Conservation (phyloP, 2,797 vertebrate species). For the Microctenopoma lineatum region DNA sequence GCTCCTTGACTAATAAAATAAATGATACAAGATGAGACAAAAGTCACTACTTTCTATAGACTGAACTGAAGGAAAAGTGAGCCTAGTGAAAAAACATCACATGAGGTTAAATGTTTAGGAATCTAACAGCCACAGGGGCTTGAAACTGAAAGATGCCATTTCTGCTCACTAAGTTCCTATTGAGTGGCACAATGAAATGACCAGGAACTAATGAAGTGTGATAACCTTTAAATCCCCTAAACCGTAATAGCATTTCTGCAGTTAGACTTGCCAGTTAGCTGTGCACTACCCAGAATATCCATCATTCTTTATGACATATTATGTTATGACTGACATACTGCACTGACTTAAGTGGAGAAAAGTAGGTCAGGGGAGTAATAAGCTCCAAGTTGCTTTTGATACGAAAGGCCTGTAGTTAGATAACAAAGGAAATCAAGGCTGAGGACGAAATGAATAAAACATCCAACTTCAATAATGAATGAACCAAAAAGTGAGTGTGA, state of each 20-base stretch:
- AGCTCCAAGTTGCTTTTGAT: conserved; percentile 39
- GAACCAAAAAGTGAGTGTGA: conserved; percentile 40
- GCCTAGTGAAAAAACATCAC: too few relatives aligned
- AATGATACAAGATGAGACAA: too few relatives aligned
- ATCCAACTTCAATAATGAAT: conserved; percentile 73
- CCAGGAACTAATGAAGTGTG: conserved; percentile 22
- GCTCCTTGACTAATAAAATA: not conserved
- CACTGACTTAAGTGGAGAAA: conserved; percentile 44
- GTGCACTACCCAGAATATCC: conserved; percentile 40
- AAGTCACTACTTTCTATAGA: too few relatives aligned
- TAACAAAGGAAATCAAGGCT: conserved; percentile 67
- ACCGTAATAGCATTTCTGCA: conserved; percentile 37
- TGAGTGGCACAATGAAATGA: conserved; percentile 25
- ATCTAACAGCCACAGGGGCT: not conserved
- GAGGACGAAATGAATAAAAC: conserved; percentile 73
- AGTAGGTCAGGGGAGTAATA: conserved; percentile 65
- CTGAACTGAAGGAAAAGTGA: too few relatives aligned
- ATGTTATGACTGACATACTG: conserved; percentile 60
- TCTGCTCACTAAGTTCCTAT: conserved; percentile 13
- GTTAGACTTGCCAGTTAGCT: conserved; percentile 41
- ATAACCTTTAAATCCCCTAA: conserved; percentile 35
- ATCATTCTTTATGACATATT: conserved; percentile 47
- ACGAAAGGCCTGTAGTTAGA: conserved; percentile 54
- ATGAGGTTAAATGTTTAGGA: not conserved
- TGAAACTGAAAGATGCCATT: conserved; percentile 26